Evolutionary conservation across 2,113 vertebrate genomes (phyloP), one percentile per base, ranked within the genome.

Genomic region (Gavialis gangeticus): DNA sequence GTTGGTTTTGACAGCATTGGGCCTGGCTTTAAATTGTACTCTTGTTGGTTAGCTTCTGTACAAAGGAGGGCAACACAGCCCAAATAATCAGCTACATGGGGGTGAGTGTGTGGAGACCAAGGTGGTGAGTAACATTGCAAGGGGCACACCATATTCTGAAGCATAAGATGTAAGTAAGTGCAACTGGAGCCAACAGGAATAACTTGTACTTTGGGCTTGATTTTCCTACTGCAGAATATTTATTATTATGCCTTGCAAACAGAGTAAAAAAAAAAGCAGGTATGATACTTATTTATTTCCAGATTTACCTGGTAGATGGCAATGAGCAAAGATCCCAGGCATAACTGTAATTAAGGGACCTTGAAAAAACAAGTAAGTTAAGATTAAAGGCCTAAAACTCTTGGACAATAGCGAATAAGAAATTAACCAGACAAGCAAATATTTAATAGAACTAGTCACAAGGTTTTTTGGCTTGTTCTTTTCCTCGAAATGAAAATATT

Each of bases 261-360:
- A 78, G 12, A 12, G 79, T 64, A 58, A 91, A 73, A 89, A 81
- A 73, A 89, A 81, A 91, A 87, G n/a, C 12, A 87, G 30, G 63
- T 87, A 9, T 15, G 64, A 88, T 46, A 46, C 46, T 64, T 75
- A 62, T 55, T 92, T 90, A 71, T 46, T 82, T 1, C 0, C 0
- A 54, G 58, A 63, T 10, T 92, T 54, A 66, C 3, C 4, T 21
- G 46, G 46, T 46, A 82, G 90, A 34, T 5, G 82, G 57, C 82
- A 80, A 27, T 55, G 58, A 82, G 0, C 55, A 54, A 46, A 37
- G 24, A 56, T 12, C 24, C 15, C 7, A 17, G 56, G 60, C 19
- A 25, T 16, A 46, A 46, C 46, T 46, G 46, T 46, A 46, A 30
- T 0, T 15, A 14, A 6, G 59, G 21, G 5, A 24, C 46, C n/a